Conservation (phyloP, 2,888 invertebrate genomes). For the Pandemis heparana region DNA sequence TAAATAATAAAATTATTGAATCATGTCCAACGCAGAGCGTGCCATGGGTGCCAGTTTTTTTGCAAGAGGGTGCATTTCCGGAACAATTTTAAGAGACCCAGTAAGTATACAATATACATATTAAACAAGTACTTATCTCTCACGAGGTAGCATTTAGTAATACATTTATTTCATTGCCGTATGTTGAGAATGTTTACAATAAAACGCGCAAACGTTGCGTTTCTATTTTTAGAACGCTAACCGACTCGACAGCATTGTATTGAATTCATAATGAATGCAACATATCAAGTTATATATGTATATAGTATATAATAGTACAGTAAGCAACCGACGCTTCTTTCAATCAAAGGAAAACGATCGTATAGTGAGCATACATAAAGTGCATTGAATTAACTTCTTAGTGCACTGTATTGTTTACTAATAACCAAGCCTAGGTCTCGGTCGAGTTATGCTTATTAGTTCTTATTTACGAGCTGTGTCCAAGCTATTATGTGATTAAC, state of each 20-base stretch:
- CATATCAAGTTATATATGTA: slow-evolving; percentile 1
- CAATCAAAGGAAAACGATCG: not conserved
- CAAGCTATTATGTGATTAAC: not conserved
- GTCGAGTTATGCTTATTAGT: slow-evolving; percentile 4
- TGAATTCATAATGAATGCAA: slow-evolving; percentile 18
- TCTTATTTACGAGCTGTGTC: not conserved
- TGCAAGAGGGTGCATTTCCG: too few species aligned
- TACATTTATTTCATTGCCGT: not conserved
- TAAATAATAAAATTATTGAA: too few species aligned
- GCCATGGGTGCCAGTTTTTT: too few species aligned
- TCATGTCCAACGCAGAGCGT: too few species aligned
- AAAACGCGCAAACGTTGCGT: not conserved
- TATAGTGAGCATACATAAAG: not conserved
- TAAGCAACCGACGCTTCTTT: not conserved
- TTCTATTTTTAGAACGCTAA: slow-evolving; percentile 17
- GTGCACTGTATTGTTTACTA: slow-evolving; percentile 7
- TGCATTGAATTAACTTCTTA: not conserved
- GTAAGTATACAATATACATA: too few species aligned
- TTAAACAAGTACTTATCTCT: too few species aligned
- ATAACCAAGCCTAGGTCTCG: slow-evolving; percentile 7
- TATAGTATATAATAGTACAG: not conserved
- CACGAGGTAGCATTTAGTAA: too few species aligned
- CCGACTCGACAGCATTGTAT: slow-evolving; percentile 13
- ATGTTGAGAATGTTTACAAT: not conserved
- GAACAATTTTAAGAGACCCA: too few species aligned